Evolutionary conservation across 2,888 invertebrate genomes (phyloP), one percentile per base, ranked within the genome.

Genomic region (Gastracanthus pulcherrimus): DNA sequence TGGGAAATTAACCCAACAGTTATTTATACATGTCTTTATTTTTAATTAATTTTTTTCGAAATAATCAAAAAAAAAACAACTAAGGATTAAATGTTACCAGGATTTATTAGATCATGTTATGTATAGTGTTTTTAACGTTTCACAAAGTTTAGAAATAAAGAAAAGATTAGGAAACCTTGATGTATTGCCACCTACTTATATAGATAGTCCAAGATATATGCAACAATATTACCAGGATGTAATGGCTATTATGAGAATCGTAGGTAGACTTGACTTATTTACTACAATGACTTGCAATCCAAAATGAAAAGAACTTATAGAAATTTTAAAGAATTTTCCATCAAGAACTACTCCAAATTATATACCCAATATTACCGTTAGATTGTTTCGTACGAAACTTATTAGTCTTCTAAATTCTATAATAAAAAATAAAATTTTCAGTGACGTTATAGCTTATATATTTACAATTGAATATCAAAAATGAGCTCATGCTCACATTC

Each of bases 211-310:
- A 6, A 60, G 81, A 16, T 64, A 19, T 48, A 80, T 51, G 48
- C 48, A 51, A 51, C 48, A 51, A 72, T 26, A 70, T 13, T 83
- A 81, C 62, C 83, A 83, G 13, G 82, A 84, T 76, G 83, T 76
- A 13, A 82, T 84, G 81, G 75, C 83, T 5, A 79, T 79, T 4
- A 69, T 76, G 1, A 55, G 80, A 23, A 45, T 34, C 11, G 70
- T 64, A 23, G 83, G 83, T 60, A 51, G 74, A 48, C 64, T 74
- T 5, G 75, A 82, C 70, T 51, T 75, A 38, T 31, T 71, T 62
- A 48, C 41, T 13, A 48, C 58, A 13, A n/a, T 71, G 13, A 71
- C 36, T 2, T 19, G 58, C 23, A 81, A 81, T 55, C 83, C 83
- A 6, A 81, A 36, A 16, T 84, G 84, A 83, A 77, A 81, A 5